Evolutionary conservation across 2,113 vertebrate species (phyloP).

Genomic region (Speoplatyrhinus poulsoni): DNA sequence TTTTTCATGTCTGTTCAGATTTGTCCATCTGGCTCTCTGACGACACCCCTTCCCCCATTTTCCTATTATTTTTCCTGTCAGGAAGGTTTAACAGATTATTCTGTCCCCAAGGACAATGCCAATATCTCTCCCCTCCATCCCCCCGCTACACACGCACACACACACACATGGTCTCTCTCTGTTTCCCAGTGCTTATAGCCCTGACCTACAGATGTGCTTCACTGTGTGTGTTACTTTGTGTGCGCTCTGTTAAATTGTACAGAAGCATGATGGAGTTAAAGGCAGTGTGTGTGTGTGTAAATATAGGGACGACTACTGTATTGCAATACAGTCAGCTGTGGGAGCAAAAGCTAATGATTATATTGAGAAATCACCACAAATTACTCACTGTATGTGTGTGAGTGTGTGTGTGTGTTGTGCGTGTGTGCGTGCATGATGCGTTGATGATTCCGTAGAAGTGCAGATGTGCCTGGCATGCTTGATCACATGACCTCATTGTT

Average conservation of each 20-base stretch:
- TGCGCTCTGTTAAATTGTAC: background rate
- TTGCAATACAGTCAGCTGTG: background rate
- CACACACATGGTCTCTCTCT: background rate
- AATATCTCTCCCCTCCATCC: slow-evolving; percentile 51
- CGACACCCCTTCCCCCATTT: background rate
- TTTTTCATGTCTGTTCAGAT: slow-evolving; percentile 1
- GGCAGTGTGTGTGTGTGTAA: slow-evolving; percentile 5
- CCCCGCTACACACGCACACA: too few relatives aligned
- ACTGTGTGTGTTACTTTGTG: slow-evolving; percentile 6
- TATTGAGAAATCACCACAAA: slow-evolving; percentile 14
- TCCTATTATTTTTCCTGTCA: slow-evolving; percentile 42
- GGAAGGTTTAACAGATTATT: slow-evolving; percentile 59
- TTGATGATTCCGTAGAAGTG: slow-evolving; percentile 28
- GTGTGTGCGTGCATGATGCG: slow-evolving; percentile 8
- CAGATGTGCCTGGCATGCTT: slow-evolving; percentile 51
- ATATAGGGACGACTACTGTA: background rate
- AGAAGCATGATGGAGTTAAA: background rate
- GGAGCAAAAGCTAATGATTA: slow-evolving; percentile 9
- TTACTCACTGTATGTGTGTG: slow-evolving; percentile 9
- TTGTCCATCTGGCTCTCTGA: background rate
- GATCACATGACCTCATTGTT: slow-evolving; percentile 59
- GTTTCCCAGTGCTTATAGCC: background rate
- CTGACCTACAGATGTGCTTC: background rate
- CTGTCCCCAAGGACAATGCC: slow-evolving; percentile 55
- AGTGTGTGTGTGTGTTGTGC: slow-evolving; percentile 1